Evolutionary conservation across 2,888 invertebrate species (phyloP).

Genomic region (Tetheella fluctuosa): DNA sequence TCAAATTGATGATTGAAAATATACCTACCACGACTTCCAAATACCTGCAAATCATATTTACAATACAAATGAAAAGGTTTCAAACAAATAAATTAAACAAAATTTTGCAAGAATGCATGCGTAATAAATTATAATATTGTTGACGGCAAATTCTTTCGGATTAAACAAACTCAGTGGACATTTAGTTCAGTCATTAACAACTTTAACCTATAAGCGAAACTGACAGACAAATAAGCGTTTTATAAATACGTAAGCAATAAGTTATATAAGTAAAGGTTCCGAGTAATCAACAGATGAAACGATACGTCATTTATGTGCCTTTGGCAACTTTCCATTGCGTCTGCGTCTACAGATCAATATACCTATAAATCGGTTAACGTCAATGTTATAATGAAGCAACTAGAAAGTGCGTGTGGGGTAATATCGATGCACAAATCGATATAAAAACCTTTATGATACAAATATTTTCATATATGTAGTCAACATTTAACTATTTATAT

Average conservation of each 20-base stretch:
- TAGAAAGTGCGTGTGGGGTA: conserved; percentile 26
- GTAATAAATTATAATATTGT: background rate
- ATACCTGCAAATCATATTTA: too few species aligned
- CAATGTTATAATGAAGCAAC: conserved; percentile 21
- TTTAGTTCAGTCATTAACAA: background rate
- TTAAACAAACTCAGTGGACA: background rate
- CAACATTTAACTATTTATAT: too few species aligned
- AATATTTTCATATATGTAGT: too few species aligned
- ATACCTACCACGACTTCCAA: too few species aligned
- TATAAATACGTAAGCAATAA: conserved; percentile 1
- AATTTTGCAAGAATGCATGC: too few species aligned
- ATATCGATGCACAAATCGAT: too few species aligned
- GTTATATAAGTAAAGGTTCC: conserved; percentile 7
- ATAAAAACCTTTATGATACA: background rate
- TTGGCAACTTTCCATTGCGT: conserved; percentile 30
- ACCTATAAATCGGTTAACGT: conserved; percentile 20
- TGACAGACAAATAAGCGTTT: background rate
- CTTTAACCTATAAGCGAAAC: background rate
- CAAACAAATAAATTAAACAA: too few species aligned
- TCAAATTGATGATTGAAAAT: too few species aligned
- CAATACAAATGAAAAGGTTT: too few species aligned
- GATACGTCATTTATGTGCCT: conserved; percentile 17
- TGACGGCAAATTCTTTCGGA: too few species aligned
- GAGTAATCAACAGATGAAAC: conserved; percentile 8
- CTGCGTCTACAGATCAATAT: conserved; percentile 16